These are phyloP conservation scores for Sylvilagus bachmani DNA, from an alignment of 2,113 vertebrate genomes.

Conservation along the genomic window DNA sequence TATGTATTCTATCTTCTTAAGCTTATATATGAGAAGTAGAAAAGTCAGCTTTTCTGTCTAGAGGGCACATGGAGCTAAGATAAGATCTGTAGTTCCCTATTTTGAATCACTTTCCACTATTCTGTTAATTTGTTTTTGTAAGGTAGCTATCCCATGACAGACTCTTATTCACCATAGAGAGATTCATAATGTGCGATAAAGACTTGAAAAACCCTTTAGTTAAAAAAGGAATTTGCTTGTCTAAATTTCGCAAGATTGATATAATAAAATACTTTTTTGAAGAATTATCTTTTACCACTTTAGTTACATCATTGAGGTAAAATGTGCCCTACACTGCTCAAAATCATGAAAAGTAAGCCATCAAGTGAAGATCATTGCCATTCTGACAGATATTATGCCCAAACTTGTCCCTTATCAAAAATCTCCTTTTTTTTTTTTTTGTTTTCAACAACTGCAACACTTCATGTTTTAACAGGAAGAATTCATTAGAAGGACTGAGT, in stretches of 20 bases:
- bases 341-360: neutral
- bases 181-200: neutral
- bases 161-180: neutral
- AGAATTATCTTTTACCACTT: neutral
- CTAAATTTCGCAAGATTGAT: constrained; percentile 12
- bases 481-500: neutral
- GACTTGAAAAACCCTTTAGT: neutral
- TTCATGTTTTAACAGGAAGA: neutral
- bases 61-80: neutral
- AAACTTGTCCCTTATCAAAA: neutral
- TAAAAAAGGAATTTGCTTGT: constrained; percentile 13
- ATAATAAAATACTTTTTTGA: neutral
- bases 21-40: neutral
- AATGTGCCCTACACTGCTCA: neutral
- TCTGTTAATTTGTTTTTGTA: neutral
- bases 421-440: neutral
- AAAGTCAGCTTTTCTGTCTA: neutral
- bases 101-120: neutral
- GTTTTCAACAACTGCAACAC: neutral
- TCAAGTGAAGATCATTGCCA: neutral
- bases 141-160: neutral
- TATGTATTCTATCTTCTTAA: constrained; percentile 23
- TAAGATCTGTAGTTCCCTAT: neutral
- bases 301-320: neutral
- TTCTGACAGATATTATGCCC: neutral